Base-by-base conservation (phyloP, 2,888 invertebrate genomes). In the Clunio marinus region DNA sequence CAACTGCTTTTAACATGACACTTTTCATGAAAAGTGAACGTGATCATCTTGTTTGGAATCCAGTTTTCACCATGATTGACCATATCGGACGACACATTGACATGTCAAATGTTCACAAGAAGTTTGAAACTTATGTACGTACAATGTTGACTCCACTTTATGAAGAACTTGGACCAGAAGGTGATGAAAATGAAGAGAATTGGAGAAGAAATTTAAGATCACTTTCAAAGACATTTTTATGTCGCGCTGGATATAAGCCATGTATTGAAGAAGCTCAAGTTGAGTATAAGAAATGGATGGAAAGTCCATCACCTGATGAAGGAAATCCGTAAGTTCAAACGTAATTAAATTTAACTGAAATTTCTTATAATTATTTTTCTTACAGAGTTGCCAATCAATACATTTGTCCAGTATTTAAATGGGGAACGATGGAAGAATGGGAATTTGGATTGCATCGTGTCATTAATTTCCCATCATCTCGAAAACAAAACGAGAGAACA, bases 21-120 rank as follows among this genome's bases (percentile, higher is more conserved):
- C 77, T 88, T 37, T 89, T 91, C 73, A 78, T 91, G 75, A 86
- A 83, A 73, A 80, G 84, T 58, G 91, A 91, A 76, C 82, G 86
- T 27, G 84, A 88, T 70, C 88, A 88, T 71, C 77, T 89, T 0
- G 90, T 90, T 0, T 92, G 91, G 91, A 88, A 89, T 75, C 89
- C 90, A 0, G 85, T 90, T 7, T 91, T 91, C 73, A 89, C 89
- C 1, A 87, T 91, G 81, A 87, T 91, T 58, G 91, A 91, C 75
- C 90, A 91, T 73, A 83, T 91, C 67, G 88, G 89, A 28, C 81
- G 87, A 70, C 88, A 88, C 72, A 87, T 91, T 72, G 86, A 87
- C 71, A 84, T 83, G 72, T 83, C 82, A 69, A 83, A 81, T 7
- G 82, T 87, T 71, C 82, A 88, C 70, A 82, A 82, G 41, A 89